phyloP scores from a whole-genome alignment of 2,888 invertebrate genomes.

The Drosophila colorata region DNA sequence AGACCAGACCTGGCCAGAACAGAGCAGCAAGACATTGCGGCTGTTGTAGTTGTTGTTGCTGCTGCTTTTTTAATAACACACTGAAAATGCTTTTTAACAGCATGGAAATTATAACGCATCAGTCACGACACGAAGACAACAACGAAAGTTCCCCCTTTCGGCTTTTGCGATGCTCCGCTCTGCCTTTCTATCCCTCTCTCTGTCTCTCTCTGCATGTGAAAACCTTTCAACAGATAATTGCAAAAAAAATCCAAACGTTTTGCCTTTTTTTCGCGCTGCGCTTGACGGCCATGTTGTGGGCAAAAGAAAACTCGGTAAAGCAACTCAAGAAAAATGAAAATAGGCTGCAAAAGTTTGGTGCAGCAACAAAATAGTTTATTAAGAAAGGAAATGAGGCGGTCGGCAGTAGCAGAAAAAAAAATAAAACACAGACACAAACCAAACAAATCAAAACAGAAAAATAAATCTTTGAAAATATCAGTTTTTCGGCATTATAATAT shows the following conservation, averaged over 20 bases:
- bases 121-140: conserved; percentile 71
- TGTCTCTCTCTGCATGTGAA: conserved; percentile 41
- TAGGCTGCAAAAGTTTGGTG: conserved; percentile 23
- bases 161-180: too few species aligned
- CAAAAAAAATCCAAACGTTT: conserved; percentile 41
- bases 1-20: neutral
- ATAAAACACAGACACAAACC: conserved; percentile 9
- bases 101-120: conserved; percentile 80
- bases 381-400: conserved; percentile 51
- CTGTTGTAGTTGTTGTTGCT: conserved; percentile 8
- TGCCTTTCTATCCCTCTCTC: neutral
- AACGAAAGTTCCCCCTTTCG: neutral
- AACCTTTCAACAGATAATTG: conserved; percentile 62
- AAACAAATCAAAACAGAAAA: conserved; percentile 12
- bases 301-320: conserved; percentile 32
- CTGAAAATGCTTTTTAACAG: conserved; percentile 72
- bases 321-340: neutral
- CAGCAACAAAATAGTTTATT: conserved; percentile 66
- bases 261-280: conserved; percentile 16
- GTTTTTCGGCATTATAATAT: conserved; percentile 58
- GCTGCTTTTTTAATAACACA: conserved; percentile 58
- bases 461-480: conserved; percentile 37
- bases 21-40: conserved; percentile 11
- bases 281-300: conserved; percentile 63
- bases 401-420: conserved; percentile 12